phyloP scores from a whole-genome alignment of 2,888 invertebrate genomes.

The Ophion ventricosus region DNA sequence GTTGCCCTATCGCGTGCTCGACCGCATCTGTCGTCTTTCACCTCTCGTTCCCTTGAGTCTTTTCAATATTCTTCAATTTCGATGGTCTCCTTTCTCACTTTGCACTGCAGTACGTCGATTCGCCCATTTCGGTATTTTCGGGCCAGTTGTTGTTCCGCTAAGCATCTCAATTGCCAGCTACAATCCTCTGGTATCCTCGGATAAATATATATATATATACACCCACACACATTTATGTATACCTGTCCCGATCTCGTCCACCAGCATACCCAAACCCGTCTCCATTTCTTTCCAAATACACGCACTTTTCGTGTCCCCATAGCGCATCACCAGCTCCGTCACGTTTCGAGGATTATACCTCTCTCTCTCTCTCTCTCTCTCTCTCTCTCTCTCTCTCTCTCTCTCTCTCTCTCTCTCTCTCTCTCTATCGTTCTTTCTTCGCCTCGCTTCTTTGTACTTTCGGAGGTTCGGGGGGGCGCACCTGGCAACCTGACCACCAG shows the following conservation, averaged over 20 bases:
- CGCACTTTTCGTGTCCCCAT: constrained; percentile 10
- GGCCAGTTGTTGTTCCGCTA: no score
- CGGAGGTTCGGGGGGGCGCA: constrained; percentile 47
- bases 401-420: no score
- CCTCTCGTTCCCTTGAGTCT: no score
- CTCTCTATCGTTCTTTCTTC: constrained; percentile 32
- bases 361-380: constrained; percentile 18
- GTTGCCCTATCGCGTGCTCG: no score
- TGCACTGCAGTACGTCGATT: no score
- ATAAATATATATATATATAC: neutral
- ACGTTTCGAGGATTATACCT: constrained; percentile 53
- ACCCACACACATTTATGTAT: neutral
- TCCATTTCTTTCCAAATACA: constrained; percentile 12
- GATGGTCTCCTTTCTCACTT: no score
- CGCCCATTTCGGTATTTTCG: no score
- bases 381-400: constrained; percentile 5
- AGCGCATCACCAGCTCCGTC: constrained; percentile 21
- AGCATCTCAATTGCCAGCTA: no score
- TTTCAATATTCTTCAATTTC: no score
- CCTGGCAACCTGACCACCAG: constrained; percentile 64
- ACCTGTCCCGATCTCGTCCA: constrained; percentile 9
- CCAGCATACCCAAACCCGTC: constrained; percentile 11
- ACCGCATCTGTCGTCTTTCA: no score
- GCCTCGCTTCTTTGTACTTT: constrained; percentile 26
- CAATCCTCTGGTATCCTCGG: neutral